Evolutionary conservation across 1,140 invertebrate genomes (phyloP).

Genomic region (Drosophila nasuta): DNA sequence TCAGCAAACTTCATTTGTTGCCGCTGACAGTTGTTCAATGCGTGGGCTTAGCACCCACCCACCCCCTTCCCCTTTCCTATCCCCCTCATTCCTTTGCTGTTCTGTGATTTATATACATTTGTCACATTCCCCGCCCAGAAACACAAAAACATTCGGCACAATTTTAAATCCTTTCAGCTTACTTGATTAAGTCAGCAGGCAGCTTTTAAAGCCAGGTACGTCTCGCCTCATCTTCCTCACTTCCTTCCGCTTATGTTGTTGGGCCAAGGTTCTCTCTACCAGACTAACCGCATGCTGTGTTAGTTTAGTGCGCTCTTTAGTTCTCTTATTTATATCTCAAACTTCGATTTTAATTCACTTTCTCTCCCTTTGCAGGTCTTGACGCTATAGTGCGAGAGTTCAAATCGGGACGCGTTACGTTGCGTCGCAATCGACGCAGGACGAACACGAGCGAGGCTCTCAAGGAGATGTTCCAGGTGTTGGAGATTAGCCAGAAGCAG

Average conservation of each 20-base stretch:
- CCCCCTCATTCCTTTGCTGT: constrained; percentile 14
- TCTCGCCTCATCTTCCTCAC: constrained; percentile 5
- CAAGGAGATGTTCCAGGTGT: constrained; percentile 83
- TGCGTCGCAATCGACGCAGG: constrained; percentile 73
- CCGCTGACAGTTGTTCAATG: constrained; percentile 68
- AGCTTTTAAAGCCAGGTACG: constrained; percentile 48
- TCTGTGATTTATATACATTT: constrained; percentile 65
- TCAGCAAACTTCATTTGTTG: constrained; percentile 73
- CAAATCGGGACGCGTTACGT: constrained; percentile 81
- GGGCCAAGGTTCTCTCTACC: constrained; percentile 29
- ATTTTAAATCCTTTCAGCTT: constrained; percentile 59
- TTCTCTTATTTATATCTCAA: not conserved
- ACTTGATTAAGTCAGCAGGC: constrained; percentile 24
- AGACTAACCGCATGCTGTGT: constrained; percentile 65
- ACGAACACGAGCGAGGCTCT: constrained; percentile 79
- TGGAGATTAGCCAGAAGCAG: constrained; percentile 84
- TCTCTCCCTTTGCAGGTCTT: constrained; percentile 71
- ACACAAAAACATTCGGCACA: constrained; percentile 2
- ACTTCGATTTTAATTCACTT: constrained; percentile 3
- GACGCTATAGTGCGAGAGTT: constrained; percentile 84
- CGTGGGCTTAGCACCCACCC: constrained; percentile 34
- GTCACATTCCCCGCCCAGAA: constrained; percentile 19
- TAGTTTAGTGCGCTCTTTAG: constrained; percentile 30
- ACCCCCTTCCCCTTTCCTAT: no score
- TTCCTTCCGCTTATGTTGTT: not conserved